These are phyloP conservation scores for Biston betularia DNA, from an alignment of 2,888 invertebrate species.

Conservation along the genomic window DNA sequence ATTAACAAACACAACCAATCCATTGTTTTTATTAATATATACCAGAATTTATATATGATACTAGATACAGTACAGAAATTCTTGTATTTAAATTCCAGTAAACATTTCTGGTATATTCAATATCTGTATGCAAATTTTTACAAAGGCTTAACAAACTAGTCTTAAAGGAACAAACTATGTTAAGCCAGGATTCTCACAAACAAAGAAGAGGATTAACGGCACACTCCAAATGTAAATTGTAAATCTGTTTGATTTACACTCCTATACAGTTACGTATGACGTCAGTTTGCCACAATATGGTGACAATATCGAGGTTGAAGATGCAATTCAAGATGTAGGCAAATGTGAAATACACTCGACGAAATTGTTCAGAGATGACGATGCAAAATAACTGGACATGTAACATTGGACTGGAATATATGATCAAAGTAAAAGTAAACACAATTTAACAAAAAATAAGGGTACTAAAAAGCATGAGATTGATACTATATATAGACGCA, in stretches of 20 bases:
- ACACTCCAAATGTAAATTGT: slow-evolving; percentile 17
- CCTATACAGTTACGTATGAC: slow-evolving; percentile 22
- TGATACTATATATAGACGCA: no score
- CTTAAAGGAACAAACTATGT: slow-evolving; percentile 13
- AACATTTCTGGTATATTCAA: no score
- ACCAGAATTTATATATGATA: background rate
- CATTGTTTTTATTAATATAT: no score
- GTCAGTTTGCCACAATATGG: slow-evolving; percentile 12
- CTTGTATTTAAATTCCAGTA: no score
- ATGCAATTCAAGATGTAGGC: slow-evolving; percentile 20
- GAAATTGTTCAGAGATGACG: slow-evolving; percentile 15
- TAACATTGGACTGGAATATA: background rate
- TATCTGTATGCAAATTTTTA: no score
- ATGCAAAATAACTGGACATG: slow-evolving; percentile 11
- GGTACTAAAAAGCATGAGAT: background rate
- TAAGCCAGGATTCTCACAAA: slow-evolving; percentile 18
- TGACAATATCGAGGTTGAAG: slow-evolving; percentile 9
- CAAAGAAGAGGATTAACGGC: slow-evolving; percentile 25
- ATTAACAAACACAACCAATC: no score
- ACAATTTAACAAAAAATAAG: background rate
- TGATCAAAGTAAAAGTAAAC: background rate
- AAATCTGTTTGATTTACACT: slow-evolving; percentile 15
- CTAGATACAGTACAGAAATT: background rate
- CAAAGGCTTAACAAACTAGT: slow-evolving; percentile 1
- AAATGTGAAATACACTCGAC: slow-evolving; percentile 6